Conservation (phyloP, 2,113 vertebrate genomes). For the Cyanistes caeruleus region DNA sequence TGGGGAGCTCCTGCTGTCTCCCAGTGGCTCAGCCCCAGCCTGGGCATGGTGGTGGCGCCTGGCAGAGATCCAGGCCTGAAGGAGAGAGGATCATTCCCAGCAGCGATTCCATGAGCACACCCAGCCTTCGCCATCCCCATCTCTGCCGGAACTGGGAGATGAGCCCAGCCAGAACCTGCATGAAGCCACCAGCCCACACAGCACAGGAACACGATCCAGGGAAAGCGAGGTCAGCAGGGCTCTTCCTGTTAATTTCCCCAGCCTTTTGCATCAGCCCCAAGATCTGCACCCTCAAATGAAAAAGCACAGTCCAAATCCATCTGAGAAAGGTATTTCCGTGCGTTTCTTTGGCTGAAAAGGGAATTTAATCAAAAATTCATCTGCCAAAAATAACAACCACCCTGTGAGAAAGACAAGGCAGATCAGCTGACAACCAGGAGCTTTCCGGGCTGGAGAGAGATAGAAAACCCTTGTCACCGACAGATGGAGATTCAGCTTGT, state of each 20-base stretch:
- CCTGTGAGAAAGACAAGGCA: not conserved
- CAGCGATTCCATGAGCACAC: fast-evolving
- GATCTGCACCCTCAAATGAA: not conserved
- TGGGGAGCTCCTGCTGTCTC: not conserved
- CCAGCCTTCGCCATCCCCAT: not conserved
- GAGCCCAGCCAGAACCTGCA: not conserved
- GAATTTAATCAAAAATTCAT: slow-evolving; percentile 26
- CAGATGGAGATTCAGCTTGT: slow-evolving; percentile 39
- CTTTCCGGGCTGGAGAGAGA: not conserved
- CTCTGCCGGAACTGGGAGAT: fast-evolving
- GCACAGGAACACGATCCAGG: fast-evolving
- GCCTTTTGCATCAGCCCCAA: not conserved
- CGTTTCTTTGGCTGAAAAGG: not conserved
- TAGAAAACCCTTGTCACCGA: not conserved
- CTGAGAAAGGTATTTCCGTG: not conserved
- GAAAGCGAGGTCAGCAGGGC: not conserved
- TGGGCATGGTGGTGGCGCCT: not conserved
- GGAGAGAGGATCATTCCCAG: fast-evolving
- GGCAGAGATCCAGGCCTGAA: not conserved
- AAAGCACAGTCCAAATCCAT: not conserved
- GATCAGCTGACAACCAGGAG: slow-evolving; percentile 47
- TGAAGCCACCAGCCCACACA: not conserved
- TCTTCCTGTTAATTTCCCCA: fast-evolving
- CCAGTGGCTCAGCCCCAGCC: not conserved
- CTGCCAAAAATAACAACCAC: not conserved